Conservation (phyloP, 2,888 invertebrate species). For the Periphyllus acericola region DNA sequence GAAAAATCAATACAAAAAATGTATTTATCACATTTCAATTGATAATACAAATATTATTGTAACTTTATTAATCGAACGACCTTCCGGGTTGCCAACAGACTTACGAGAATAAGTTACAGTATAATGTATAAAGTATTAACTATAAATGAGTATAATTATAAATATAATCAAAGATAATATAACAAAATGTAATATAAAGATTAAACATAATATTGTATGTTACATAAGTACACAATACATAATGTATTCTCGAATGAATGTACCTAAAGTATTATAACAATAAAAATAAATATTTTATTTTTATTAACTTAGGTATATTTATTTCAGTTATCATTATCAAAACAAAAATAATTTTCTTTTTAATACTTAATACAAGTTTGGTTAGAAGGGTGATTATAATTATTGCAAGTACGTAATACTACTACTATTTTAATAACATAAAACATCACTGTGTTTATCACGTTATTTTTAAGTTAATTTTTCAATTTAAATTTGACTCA, state of each 20-base stretch:
- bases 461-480: too few relatives aligned
- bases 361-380: neutral
- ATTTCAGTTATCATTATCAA: too few relatives aligned
- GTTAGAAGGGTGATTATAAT: neutral
- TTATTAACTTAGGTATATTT: neutral
- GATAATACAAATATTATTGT: neutral
- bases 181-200: neutral
- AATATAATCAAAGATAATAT: neutral
- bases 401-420: too few relatives aligned
- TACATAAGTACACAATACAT: neutral
- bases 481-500: too few relatives aligned
- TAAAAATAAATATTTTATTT: neutral
- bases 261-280: neutral
- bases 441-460: too few relatives aligned
- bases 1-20: too few relatives aligned
- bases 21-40: too few relatives aligned
- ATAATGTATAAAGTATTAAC: too few relatives aligned
- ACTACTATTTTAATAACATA: too few relatives aligned
- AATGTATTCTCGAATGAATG: neutral
- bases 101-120: too few relatives aligned
- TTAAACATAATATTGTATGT: neutral
- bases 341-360: neutral
- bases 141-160: too few relatives aligned
- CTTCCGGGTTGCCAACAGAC: neutral
- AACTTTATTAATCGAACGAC: neutral